Evolutionary conservation across 2,797 vertebrate genomes (phyloP).

Genomic region (Myotis daubentonii): DNA sequence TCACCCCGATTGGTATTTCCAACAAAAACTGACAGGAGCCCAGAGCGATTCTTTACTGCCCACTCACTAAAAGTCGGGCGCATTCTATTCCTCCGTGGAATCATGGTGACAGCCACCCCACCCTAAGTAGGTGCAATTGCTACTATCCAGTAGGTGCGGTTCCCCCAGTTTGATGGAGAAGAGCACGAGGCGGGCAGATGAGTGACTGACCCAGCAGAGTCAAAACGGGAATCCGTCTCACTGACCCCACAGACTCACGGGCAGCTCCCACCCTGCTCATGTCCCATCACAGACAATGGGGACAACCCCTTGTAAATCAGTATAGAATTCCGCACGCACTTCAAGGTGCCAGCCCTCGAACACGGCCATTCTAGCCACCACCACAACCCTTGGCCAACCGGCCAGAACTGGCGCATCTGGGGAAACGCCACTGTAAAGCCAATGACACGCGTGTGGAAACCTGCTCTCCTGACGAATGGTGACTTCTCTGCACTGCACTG

Average conservation of each 20-base stretch:
- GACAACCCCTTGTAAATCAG: background rate
- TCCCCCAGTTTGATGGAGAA: background rate
- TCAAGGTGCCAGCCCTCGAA: background rate
- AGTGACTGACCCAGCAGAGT: too few species aligned
- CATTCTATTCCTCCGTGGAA: background rate
- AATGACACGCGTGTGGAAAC: background rate
- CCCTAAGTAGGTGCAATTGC: background rate
- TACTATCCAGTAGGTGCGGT: background rate
- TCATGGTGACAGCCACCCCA: background rate
- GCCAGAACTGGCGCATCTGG: constrained; percentile 33
- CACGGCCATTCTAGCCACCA: background rate
- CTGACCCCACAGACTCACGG: background rate
- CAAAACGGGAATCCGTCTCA: background rate
- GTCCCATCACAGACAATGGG: constrained; percentile 13
- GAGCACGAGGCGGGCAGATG: background rate
- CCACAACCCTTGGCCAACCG: background rate
- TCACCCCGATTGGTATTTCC: background rate
- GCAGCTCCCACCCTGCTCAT: constrained; percentile 61
- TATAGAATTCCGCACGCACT: background rate
- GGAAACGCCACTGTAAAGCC: background rate
- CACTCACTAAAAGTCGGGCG: background rate
- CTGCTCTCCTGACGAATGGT: constrained; percentile 8
- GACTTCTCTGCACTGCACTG: background rate
- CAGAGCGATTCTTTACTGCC: background rate
- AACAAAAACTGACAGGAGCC: background rate